Evolutionary conservation across 2,888 invertebrate species (phyloP).

Genomic region (Pseudoips prasinana): DNA sequence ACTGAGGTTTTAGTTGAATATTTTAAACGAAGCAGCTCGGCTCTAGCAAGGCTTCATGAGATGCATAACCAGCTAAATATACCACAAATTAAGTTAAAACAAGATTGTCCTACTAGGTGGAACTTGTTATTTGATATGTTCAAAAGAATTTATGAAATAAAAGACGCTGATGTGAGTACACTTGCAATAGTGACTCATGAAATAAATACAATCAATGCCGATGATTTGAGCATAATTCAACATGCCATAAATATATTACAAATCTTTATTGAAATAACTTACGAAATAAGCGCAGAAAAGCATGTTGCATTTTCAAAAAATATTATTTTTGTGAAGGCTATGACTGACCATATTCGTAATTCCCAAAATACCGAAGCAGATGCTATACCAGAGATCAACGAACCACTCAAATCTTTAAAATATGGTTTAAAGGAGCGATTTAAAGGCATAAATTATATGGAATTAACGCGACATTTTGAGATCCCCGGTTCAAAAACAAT

Average conservation of each 20-base stretch:
- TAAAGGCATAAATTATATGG: constrained; percentile 2
- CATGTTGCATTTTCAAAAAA: constrained; percentile 4
- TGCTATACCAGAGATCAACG: not conserved
- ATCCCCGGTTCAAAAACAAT: constrained; percentile 3
- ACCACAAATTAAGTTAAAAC: constrained; percentile 5
- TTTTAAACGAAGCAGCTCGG: constrained; percentile 4
- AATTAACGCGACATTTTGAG: too few species aligned
- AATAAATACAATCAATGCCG: constrained; percentile 1
- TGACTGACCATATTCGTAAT: not conserved
- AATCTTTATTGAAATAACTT: constrained; percentile 1
- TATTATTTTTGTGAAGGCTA: constrained; percentile 1
- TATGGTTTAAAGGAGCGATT: constrained; percentile 1
- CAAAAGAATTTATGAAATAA: not conserved
- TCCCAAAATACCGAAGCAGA: not conserved
- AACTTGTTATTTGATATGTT: constrained; percentile 4
- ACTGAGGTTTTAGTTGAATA: constrained; percentile 3
- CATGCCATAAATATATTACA: not conserved
- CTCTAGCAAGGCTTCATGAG: not conserved
- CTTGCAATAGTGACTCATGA: constrained; percentile 1
- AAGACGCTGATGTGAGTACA: constrained; percentile 2
- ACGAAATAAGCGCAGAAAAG: constrained; percentile 2
- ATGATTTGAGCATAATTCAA: constrained; percentile 1
- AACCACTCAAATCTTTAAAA: too few species aligned
- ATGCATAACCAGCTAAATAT: constrained; percentile 2
- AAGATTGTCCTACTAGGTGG: constrained; percentile 4